Evolutionary conservation across 1,140 invertebrate genomes (phyloP).

Genomic region (Drosophila quadrilineata): DNA sequence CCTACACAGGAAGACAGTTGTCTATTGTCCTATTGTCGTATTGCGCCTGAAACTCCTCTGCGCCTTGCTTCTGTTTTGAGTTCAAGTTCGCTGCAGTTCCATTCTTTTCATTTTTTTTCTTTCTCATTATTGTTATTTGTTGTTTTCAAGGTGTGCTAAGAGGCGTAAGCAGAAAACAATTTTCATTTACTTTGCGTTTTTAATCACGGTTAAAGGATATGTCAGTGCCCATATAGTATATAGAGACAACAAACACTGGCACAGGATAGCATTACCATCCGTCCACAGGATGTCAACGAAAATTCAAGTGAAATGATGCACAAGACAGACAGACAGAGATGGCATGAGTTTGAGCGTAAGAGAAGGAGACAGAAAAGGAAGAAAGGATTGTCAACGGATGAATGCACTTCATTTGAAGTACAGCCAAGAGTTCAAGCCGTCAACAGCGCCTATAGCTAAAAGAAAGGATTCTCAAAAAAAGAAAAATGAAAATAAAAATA

Average conservation of each 20-base stretch:
- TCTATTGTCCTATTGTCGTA: constrained; percentile 64
- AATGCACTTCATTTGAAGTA: constrained; percentile 78
- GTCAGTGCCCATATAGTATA: constrained; percentile 60
- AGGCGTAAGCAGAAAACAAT: constrained; percentile 78
- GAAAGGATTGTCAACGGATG: constrained; percentile 77
- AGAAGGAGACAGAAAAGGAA: constrained; percentile 22
- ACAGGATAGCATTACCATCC: constrained; percentile 10
- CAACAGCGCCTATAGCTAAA: not conserved
- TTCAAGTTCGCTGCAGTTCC: constrained; percentile 44
- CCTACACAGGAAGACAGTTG: constrained; percentile 17
- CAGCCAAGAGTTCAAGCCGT: constrained; percentile 24
- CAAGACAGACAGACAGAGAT: constrained; percentile 35
- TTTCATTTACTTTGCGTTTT: constrained; percentile 76
- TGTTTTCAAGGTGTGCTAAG: constrained; percentile 75
- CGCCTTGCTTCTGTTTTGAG: constrained; percentile 20
- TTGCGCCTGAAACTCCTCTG: constrained; percentile 34
- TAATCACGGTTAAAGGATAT: constrained; percentile 79
- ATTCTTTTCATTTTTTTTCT: not conserved
- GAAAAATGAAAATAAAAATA: constrained; percentile 13
- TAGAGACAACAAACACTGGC: constrained; percentile 34
- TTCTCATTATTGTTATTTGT: constrained; percentile 9
- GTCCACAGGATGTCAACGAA: constrained; percentile 69
- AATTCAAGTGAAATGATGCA: constrained; percentile 76
- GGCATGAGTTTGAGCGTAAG: too few species aligned
- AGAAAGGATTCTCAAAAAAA: not conserved